Conservation (phyloP, 2,888 invertebrate species). For the Mylabris sibirica region DNA sequence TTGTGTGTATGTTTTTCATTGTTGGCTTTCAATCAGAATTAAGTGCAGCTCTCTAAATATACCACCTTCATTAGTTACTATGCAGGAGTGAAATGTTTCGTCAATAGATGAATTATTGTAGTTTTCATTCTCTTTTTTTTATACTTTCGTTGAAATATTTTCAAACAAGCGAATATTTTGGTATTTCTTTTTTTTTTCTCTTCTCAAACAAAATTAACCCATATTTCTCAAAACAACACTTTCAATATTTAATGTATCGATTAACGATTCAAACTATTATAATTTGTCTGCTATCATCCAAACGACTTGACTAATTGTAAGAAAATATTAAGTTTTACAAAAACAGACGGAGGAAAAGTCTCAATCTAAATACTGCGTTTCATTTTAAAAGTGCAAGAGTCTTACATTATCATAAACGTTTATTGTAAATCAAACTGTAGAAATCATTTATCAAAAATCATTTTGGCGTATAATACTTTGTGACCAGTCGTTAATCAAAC, state of each 20-base stretch:
- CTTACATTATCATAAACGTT: no score
- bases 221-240: conserved; percentile 36
- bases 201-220: conserved; percentile 37
- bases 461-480: conserved; percentile 28
- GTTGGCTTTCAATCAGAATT: conserved; percentile 12
- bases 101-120: conserved; percentile 46
- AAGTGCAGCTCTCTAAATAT: conserved; percentile 16
- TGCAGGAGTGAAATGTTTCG: conserved; percentile 34
- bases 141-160: conserved; percentile 37
- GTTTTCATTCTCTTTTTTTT: conserved; percentile 37
- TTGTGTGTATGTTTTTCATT: background rate
- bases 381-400: no score
- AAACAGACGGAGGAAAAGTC: no score
- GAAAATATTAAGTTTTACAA: no score
- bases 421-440: background rate
- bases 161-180: conserved; percentile 32
- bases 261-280: background rate
- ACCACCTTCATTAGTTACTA: conserved; percentile 35
- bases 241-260: conserved; percentile 16
- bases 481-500: conserved; percentile 16
- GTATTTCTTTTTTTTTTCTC: conserved; percentile 31
- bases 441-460: conserved; percentile 28
- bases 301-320: background rate
- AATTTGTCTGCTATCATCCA: background rate
- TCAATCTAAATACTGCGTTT: no score